Evolutionary conservation across 2,113 vertebrate species (phyloP).

Genomic region (Limanda limanda): DNA sequence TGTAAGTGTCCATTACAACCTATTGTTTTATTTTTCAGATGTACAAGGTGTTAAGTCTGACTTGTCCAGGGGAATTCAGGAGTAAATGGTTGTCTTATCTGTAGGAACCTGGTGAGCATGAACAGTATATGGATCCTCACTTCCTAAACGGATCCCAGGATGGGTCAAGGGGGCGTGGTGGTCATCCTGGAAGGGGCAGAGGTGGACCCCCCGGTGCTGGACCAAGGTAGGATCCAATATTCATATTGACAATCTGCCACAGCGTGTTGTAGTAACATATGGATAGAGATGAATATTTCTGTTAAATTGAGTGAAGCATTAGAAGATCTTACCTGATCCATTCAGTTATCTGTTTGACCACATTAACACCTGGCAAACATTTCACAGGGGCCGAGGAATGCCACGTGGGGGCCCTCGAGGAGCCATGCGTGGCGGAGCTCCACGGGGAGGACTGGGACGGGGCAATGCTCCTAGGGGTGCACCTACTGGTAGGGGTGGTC

Average conservation of each 20-base stretch:
- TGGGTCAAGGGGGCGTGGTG: conserved; percentile 88
- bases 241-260: background rate
- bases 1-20: conserved; percentile 72
- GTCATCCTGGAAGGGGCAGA: conserved; percentile 87
- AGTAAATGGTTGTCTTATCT: background rate
- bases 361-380: background rate
- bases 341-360: background rate
- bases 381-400: conserved; percentile 89
- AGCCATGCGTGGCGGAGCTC: conserved; percentile 85
- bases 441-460: conserved; percentile 87
- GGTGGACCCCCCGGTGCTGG: conserved; percentile 90
- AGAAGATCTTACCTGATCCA: too few relatives aligned
- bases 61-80: background rate
- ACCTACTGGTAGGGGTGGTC: conserved; percentile 87
- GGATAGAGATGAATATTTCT: too few relatives aligned
- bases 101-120: conserved; percentile 92
- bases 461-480: conserved; percentile 87
- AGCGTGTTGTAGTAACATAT: background rate
- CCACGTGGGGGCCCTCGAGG: conserved; percentile 90
- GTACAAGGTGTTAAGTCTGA: background rate
- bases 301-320: too few relatives aligned
- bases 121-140: conserved; percentile 93
- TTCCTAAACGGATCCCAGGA: conserved; percentile 94
- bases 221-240: conserved; percentile 79
- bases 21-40: background rate